A percentile compares a stretch with the other conserved stretches of the same genome.
Evolutionary conservation across 1,140 invertebrate species (phyloP).

Genomic region (Zelostemma sp.): DNA sequence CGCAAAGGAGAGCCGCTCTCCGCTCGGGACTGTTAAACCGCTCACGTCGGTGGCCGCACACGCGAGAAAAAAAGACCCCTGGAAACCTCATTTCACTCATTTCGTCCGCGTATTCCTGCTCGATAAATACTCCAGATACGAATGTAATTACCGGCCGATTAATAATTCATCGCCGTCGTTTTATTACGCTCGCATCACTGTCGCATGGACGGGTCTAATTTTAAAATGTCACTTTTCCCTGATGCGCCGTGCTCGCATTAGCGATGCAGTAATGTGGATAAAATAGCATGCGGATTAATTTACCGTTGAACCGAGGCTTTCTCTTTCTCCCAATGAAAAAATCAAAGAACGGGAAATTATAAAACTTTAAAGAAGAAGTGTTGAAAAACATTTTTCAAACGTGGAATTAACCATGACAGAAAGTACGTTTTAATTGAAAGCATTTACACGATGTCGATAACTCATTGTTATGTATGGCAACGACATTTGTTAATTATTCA

Average conservation of each 20-base stretch:
- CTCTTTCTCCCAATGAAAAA: not conserved
- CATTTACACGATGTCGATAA: slow-evolving; percentile 14
- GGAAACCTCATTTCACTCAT: slow-evolving; percentile 41
- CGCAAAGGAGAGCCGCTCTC: slow-evolving; percentile 27
- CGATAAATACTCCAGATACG: slow-evolving; percentile 23
- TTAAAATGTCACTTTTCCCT: too few species aligned
- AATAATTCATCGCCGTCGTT: not conserved
- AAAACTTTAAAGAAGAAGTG: not conserved
- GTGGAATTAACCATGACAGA: too few species aligned
- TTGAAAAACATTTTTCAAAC: not conserved
- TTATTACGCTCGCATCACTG: too few species aligned
- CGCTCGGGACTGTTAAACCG: slow-evolving; percentile 8
- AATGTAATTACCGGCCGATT: not conserved
- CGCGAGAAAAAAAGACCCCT: not conserved
- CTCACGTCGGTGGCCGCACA: slow-evolving; percentile 38
- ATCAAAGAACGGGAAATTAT: not conserved
- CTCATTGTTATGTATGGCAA: slow-evolving; percentile 39
- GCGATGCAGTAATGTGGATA: too few species aligned
- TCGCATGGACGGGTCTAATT: too few species aligned
- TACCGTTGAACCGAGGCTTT: too few species aligned
- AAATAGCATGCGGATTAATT: too few species aligned
- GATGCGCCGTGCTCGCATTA: too few species aligned
- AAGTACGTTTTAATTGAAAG: not conserved
- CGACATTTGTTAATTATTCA: slow-evolving; percentile 33
- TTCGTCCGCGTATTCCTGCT: slow-evolving; percentile 8